These are phyloP conservation scores for Steatornis caripensis DNA, from an alignment of 2,113 vertebrate genomes.

Conservation along the genomic window DNA sequence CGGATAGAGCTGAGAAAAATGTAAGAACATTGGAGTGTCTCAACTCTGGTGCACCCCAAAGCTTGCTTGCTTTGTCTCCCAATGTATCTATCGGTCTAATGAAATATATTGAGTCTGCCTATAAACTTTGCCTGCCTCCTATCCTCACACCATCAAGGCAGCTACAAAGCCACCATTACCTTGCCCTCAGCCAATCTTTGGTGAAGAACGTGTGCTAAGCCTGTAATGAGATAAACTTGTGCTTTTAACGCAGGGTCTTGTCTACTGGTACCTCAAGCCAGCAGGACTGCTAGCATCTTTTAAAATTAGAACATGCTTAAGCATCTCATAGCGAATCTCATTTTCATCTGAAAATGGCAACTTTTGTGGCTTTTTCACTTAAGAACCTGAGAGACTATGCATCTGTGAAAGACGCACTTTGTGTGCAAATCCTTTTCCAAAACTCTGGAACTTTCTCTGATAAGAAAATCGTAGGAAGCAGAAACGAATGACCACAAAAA, in stretches of 20 bases:
- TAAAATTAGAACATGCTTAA: not conserved
- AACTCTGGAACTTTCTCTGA: conserved; percentile 9
- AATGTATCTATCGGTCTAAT: not conserved
- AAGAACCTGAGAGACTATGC: fast-evolving
- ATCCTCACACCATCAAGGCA: not conserved
- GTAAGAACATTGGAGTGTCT: not conserved
- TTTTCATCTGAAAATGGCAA: not conserved
- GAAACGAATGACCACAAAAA: conserved; percentile 40
- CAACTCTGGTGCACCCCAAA: not conserved
- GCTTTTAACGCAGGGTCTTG: not conserved
- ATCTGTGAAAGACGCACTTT: not conserved
- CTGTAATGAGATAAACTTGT: not conserved
- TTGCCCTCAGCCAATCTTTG: not conserved
- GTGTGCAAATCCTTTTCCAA: not conserved
- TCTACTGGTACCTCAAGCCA: not conserved
- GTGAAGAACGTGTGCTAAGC: not conserved
- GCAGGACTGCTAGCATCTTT: not conserved
- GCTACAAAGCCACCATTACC: not conserved
- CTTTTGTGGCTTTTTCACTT: not conserved
- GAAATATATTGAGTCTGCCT: not conserved
- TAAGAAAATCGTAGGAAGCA: conserved; percentile 35
- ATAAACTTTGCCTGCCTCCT: not conserved
- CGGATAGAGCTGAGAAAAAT: not conserved
- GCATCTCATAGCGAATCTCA: not conserved
- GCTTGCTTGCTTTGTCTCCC: not conserved